Conservation (phyloP, 2,797 vertebrate species). For the Danio tinwini region DNA sequence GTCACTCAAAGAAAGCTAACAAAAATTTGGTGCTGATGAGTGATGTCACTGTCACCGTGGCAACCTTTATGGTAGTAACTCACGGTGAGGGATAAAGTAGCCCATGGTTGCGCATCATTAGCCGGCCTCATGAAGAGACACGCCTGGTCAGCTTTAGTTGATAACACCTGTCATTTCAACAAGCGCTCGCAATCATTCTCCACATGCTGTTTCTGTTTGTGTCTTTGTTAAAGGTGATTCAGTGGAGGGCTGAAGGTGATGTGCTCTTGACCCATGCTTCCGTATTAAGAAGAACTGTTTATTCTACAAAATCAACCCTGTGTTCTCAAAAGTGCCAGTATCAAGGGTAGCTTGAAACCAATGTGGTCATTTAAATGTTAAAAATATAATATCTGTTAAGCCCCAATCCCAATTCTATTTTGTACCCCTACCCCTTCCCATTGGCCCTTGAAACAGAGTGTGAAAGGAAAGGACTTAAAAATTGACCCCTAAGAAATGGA, state of each 20-base stretch:
- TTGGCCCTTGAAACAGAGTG: no score
- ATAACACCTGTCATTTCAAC: slow-evolving; percentile 90
- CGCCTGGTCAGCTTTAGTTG: slow-evolving; percentile 91
- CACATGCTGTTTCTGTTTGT: slow-evolving; percentile 13
- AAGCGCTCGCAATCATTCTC: slow-evolving; percentile 57
- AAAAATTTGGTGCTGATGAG: slow-evolving; percentile 77
- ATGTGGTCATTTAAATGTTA: no score
- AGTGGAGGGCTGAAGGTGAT: background rate
- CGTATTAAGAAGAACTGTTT: background rate
- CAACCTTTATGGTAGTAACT: slow-evolving; percentile 91
- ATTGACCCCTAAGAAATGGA: no score
- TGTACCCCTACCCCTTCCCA: no score
- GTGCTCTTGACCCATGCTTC: background rate
- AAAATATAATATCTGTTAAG: no score
- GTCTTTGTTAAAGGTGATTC: slow-evolving; percentile 45
- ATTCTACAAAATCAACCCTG: background rate
- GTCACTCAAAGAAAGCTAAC: slow-evolving; percentile 3
- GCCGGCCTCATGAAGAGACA: slow-evolving; percentile 91
- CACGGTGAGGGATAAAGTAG: slow-evolving; percentile 82
- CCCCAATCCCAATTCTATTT: no score
- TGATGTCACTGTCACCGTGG: slow-evolving; percentile 88
- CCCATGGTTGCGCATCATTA: slow-evolving; percentile 90
- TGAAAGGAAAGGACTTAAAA: no score
- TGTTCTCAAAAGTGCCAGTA: no score
- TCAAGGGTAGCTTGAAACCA: no score